Evolutionary conservation across 37 sponge, comb jelly and placozoan genomes (phyloP), one percentile per base, ranked within the genome.

Genomic region (Halisarca cf. caerulea): DNA sequence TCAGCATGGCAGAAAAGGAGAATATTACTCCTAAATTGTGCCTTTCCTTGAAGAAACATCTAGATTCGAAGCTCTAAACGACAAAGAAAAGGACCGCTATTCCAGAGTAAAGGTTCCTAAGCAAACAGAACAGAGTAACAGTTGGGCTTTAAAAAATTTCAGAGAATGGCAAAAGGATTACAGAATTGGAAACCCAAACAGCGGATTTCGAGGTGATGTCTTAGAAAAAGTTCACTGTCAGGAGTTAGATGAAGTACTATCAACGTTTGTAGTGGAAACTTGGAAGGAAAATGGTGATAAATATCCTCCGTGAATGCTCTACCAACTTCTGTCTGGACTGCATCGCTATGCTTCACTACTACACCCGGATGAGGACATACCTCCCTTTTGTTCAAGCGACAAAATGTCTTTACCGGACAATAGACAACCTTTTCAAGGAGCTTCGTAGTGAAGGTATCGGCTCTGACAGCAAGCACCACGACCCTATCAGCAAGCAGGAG

Each of bases 221-320:
- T 71, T 71, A 32, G 73, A 37, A 20, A 30, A 23, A 33, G 5
- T 71, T 9, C 38, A 71, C 73, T 71, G 5, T 37, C 73, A 71
- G 39, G 73, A 71, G 41, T 71, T 71, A 30, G 73, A 71, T 71
- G 73, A 32, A 71, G 73, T 71, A 9, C 20, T 71, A 20, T 11
- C 73, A 38, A 62, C 64, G 64, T 62, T 62, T 62, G 15, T 62
- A 62, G 64, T 62, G 30, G 64, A 62, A 62, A 62, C 64, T 62
- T 23, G 64, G 30, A 62, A 27, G 64, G 64, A 62, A 23, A 62
- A 62, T 23, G 30, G 64, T 30, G 64, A 62, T 7, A 62, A 62
- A 62, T 62, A 62, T 62, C 64, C 64, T 62, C 64, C 30, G 23
- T 7, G 6, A 30, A 62, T 23, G 64, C 64, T 62, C 15, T 62